phyloP scores from a whole-genome alignment of 2,888 invertebrate species.

The Andrena dorsata region DNA sequence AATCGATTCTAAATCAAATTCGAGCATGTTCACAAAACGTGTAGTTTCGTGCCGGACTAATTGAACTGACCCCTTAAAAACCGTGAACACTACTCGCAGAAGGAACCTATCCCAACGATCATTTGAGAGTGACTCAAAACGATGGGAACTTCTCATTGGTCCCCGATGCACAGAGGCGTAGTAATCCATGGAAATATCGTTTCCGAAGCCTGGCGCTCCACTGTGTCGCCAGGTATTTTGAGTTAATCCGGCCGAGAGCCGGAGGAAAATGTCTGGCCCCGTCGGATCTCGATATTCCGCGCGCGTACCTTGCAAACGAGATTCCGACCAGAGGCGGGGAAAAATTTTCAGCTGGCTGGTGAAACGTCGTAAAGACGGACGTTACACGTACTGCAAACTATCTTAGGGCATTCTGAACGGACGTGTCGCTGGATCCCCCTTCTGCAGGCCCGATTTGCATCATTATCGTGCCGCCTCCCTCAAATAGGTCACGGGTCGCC shows the following conservation, averaged over 20 bases:
- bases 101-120: no score
- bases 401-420: conserved; percentile 53
- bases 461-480: conserved; percentile 31
- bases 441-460: conserved; percentile 51
- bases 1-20: no score
- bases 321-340: conserved; percentile 65
- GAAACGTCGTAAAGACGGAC: conserved; percentile 71
- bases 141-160: background rate
- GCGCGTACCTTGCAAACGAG: conserved; percentile 73
- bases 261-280: conserved; percentile 52
- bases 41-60: no score
- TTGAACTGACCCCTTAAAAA: no score
- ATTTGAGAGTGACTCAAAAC: background rate
- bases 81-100: no score
- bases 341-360: conserved; percentile 68
- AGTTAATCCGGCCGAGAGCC: conserved; percentile 39
- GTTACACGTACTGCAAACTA: conserved; percentile 67
- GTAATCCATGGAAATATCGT: conserved; percentile 22
- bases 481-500: conserved; percentile 13
- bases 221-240: conserved; percentile 49
- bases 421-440: conserved; percentile 43
- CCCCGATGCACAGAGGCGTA: background rate
- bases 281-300: conserved; percentile 67
- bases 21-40: no score
- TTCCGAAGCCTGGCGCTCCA: conserved; percentile 20